Evolutionary conservation across 2,797 vertebrate species (phyloP).

Genomic region (Cryptoblepharus egeriae): DNA sequence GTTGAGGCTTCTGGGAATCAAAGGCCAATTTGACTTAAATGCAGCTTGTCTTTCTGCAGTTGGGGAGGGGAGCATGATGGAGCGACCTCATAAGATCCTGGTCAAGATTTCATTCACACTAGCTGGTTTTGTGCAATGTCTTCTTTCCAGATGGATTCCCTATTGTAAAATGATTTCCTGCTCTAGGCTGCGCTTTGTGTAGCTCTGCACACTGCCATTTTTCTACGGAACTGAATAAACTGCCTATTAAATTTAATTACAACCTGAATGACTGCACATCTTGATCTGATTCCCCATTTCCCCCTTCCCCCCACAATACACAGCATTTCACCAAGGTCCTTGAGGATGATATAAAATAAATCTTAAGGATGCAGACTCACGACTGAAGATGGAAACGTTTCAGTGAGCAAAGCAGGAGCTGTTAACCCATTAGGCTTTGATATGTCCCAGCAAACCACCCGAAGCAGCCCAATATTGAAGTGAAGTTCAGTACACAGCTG

Average conservation of each 20-base stretch:
- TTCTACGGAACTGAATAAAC: conserved; percentile 79
- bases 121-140: conserved; percentile 70
- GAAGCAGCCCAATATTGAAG: not conserved
- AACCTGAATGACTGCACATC: conserved; percentile 77
- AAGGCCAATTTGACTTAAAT: too few species aligned
- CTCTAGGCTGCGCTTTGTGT: conserved; percentile 73
- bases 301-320: too few species aligned
- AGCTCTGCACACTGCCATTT: conserved; percentile 74
- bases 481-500: not conserved
- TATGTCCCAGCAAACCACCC: not conserved
- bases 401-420: conserved; percentile 48
- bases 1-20: conserved; percentile 62
- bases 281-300: conserved; percentile 74
- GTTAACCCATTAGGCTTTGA: conserved; percentile 47
- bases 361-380: conserved; percentile 66
- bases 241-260: conserved; percentile 86
- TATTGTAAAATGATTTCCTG: conserved; percentile 78
- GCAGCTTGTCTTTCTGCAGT: conserved; percentile 55
- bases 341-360: conserved; percentile 75
- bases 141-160: conserved; percentile 83
- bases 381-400: conserved; percentile 54
- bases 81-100: conserved; percentile 71
- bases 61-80: conserved; percentile 59
- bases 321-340: conserved; percentile 76
- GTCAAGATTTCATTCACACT: conserved; percentile 80